phyloP scores from a whole-genome alignment of 2,797 vertebrate genomes.

The Sebastes kiyomatsui region DNA sequence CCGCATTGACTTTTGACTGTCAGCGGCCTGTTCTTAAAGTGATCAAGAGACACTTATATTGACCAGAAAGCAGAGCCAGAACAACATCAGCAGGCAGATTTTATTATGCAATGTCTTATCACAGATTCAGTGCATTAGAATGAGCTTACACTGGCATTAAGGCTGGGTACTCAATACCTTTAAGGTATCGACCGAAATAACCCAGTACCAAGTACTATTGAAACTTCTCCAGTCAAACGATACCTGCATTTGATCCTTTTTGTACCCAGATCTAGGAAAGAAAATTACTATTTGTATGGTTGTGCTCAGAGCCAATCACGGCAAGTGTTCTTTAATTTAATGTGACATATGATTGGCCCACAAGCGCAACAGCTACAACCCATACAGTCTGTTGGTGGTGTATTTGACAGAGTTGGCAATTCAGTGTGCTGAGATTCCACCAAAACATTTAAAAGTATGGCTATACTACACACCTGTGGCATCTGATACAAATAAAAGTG shows the following conservation, averaged over 20 bases:
- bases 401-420: no score
- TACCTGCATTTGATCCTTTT: neutral
- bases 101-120: neutral
- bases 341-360: no score
- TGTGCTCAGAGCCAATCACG: no score
- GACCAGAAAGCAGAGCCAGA: neutral
- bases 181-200: neutral
- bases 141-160: neutral
- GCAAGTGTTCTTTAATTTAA: no score
- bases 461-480: no score
- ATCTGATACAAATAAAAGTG: no score
- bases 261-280: neutral
- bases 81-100: neutral
- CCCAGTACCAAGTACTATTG: neutral
- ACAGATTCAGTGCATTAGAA: neutral
- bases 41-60: neutral
- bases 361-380: no score
- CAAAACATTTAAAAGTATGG: no score
- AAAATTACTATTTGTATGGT: no score
- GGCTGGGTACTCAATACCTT: neutral
- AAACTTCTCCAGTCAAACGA: neutral
- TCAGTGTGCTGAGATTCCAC: no score
- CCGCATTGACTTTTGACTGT: neutral
- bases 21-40: neutral
- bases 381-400: accelerated